Conservation (phyloP, 2,113 vertebrate genomes). For the Plecturocebus donacophilus region DNA sequence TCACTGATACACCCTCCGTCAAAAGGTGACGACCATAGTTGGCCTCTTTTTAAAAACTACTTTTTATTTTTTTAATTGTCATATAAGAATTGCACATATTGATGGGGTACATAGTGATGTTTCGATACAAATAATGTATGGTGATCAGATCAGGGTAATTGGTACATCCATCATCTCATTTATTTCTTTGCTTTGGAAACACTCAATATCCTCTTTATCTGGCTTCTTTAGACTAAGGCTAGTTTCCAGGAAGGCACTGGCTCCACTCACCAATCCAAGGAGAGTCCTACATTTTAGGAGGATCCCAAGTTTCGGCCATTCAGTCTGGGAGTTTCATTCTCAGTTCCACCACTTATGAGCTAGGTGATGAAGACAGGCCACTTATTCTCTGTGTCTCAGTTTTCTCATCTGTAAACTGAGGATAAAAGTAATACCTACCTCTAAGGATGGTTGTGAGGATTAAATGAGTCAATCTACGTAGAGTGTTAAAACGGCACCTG, state of each 20-base stretch:
- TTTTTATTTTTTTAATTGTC: background rate
- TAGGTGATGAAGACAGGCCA: background rate
- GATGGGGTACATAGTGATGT: background rate
- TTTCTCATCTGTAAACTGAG: background rate
- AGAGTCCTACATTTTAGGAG: background rate
- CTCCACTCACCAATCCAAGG: background rate
- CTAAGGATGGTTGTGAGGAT: background rate
- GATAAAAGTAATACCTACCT: background rate
- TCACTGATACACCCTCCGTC: background rate
- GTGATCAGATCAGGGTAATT: background rate
- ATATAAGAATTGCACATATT: background rate
- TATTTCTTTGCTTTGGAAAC: background rate
- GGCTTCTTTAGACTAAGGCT: background rate
- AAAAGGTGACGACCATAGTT: background rate
- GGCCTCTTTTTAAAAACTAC: background rate
- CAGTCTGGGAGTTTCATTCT: background rate
- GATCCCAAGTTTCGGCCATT: background rate
- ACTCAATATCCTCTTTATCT: background rate
- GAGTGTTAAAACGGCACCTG: background rate
- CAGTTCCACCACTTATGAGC: background rate
- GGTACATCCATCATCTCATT: background rate
- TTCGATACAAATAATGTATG: background rate
- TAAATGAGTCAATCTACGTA: too few relatives aligned
- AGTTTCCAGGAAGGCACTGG: background rate
- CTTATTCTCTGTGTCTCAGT: background rate